Evolutionary conservation across 2,113 vertebrate species (phyloP), one percentile per base, ranked within the genome.

Genomic region (Isichthys henryi): DNA sequence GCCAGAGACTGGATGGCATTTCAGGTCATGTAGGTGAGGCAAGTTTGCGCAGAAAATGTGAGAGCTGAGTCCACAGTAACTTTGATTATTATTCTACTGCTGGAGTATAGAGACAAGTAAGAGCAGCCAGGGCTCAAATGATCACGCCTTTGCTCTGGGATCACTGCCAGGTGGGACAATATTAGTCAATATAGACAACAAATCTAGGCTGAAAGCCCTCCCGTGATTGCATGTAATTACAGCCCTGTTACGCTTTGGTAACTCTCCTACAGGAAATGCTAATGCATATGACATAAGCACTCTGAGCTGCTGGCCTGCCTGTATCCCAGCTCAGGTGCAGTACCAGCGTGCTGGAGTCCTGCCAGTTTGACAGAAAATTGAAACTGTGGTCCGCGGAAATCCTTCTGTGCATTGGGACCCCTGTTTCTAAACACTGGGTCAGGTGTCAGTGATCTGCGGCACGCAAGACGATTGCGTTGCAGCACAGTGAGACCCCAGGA

Each of bases 331-430:
- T 88, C 66, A 80, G 88, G 66, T 77, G 88, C 70, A 6, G 10
- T 80, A 80, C 74, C 35, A 80, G 35, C 6, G 15, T 43, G 74
- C 53, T 39, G 74, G 43, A 82, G 84, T 89, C 74, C 35, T 82
- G 90, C 90, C 90, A 92, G 88, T 88, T 90, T 92, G 92, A 92
- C 92, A 92, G 92, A 92, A 93, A 93, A 92, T 92, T 92, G 90
- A 93, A 91, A 91, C 49, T 92, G 90, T 66, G 88, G 90, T 91
- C 90, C 46, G 27, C 35, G 58, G 88, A 89, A 84, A 91, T 92
- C 92, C 92, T 91, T 90, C 90, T 88, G 91, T 92, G 92, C 88
- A 92, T 88, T 91, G 92, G 91, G 91, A 90, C 88, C 90, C 89
- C 87, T 49, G 88, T 89, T 88, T 92, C 90, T 91, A 91, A 92